Conservation (phyloP, 2,888 invertebrate genomes). For the Stictocephala bisonia region DNA sequence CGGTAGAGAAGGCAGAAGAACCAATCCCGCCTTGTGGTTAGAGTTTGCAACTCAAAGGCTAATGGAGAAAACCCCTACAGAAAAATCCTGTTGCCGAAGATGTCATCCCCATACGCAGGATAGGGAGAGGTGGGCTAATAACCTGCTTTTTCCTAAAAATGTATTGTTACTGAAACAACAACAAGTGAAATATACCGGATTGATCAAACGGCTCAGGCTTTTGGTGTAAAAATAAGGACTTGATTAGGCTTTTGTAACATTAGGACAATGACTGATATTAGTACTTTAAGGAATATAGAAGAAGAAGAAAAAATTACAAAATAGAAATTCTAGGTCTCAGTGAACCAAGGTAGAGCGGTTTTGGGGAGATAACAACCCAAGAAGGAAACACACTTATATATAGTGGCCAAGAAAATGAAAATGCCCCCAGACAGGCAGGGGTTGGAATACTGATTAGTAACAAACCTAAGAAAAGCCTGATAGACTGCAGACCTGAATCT, state of each 20-base stretch:
- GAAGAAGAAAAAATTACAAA: constrained; percentile 29
- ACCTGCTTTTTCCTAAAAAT: constrained; percentile 13
- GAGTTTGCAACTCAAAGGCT: constrained; percentile 19
- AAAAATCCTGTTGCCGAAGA: constrained; percentile 22
- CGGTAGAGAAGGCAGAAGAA: constrained; percentile 15
- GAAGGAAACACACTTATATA: constrained; percentile 8
- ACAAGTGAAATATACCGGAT: neutral
- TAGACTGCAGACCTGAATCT: constrained; percentile 40
- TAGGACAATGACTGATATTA: constrained; percentile 23
- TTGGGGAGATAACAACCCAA: constrained; percentile 10
- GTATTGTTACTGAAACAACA: constrained; percentile 10
- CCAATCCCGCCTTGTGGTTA: constrained; percentile 32
- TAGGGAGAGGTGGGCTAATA: constrained; percentile 35
- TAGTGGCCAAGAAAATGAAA: constrained; percentile 14
- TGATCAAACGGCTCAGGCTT: constrained; percentile 9
- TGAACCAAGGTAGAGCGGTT: constrained; percentile 31
- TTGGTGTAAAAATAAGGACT: constrained; percentile 15
- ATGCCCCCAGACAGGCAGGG: constrained; percentile 13
- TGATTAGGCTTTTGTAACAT: constrained; percentile 41
- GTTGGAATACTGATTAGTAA: constrained; percentile 34
- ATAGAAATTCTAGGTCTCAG: constrained; percentile 30
- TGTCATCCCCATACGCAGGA: constrained; percentile 12
- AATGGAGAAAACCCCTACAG: constrained; percentile 25
- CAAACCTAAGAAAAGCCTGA: constrained; percentile 8
- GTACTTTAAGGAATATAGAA: constrained; percentile 25